phyloP scores from a whole-genome alignment of 2,888 invertebrate genomes.

The Diachrysia chrysitis region DNA sequence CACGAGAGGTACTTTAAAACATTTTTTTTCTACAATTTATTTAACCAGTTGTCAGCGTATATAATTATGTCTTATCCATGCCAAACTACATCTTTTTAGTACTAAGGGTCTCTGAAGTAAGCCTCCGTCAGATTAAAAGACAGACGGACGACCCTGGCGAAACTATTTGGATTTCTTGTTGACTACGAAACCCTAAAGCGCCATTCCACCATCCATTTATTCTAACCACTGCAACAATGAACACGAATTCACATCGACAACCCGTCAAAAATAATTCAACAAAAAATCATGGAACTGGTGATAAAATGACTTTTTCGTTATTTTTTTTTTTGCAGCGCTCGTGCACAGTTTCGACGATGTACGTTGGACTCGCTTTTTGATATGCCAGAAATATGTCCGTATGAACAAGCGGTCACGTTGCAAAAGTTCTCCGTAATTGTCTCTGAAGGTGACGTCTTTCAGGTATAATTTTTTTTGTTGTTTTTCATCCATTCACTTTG shows the following conservation, averaged over 20 bases:
- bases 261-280: constrained; percentile 22
- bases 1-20: no score
- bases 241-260: constrained; percentile 33
- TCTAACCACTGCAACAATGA: constrained; percentile 33
- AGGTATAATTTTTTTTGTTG: constrained; percentile 64
- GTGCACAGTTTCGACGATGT: constrained; percentile 78
- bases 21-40: no score
- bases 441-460: constrained; percentile 81
- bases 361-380: constrained; percentile 74
- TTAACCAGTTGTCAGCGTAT: no score
- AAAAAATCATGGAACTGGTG: constrained; percentile 28
- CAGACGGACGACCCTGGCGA: no score
- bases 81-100: no score
- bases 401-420: constrained; percentile 69
- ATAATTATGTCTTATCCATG: no score
- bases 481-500: neutral
- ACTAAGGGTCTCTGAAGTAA: no score
- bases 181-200: neutral
- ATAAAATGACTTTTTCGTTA: constrained; percentile 21
- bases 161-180: no score
- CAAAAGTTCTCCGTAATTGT: constrained; percentile 82
- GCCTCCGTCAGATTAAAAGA: no score
- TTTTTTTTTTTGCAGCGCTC: constrained; percentile 68
- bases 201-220: constrained; percentile 14
- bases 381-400: constrained; percentile 35